A percentile compares a stretch with the other conserved stretches of the same genome.
Evolutionary conservation across 2,888 invertebrate species (phyloP).

Genomic region (Cryptus viduatorius): DNA sequence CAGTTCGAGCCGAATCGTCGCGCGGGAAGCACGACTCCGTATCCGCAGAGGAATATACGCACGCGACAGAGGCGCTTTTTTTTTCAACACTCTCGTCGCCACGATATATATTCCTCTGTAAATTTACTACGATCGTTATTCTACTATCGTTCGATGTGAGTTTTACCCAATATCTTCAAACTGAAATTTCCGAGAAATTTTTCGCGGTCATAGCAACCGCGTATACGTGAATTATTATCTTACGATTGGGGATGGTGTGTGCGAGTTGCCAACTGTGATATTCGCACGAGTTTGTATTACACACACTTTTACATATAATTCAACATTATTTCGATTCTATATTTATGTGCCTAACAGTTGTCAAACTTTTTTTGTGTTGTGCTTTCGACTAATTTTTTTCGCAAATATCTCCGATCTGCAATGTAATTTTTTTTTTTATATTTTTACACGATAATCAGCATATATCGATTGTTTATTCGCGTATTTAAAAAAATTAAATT

Average conservation of each 20-base stretch:
- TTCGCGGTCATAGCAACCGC: background rate
- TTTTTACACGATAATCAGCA: too few relatives aligned
- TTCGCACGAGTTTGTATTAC: background rate
- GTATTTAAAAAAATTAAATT: too few relatives aligned
- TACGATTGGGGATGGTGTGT: background rate
- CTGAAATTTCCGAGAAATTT: background rate
- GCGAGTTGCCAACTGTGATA: background rate
- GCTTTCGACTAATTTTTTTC: too few relatives aligned
- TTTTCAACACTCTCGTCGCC: background rate
- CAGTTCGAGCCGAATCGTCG: slow-evolving; percentile 65
- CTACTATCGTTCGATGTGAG: slow-evolving; percentile 48
- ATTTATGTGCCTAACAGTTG: too few relatives aligned
- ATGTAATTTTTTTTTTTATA: too few relatives aligned
- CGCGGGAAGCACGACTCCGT: slow-evolving; percentile 57
- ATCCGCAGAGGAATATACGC: background rate
- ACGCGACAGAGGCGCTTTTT: slow-evolving; percentile 11
- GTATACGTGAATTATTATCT: background rate
- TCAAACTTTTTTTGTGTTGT: too few relatives aligned
- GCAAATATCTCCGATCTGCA: too few relatives aligned
- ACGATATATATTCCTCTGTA: background rate
- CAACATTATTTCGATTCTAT: too few relatives aligned
- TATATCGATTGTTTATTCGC: too few relatives aligned
- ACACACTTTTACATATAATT: too few relatives aligned
- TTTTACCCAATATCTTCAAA: background rate
- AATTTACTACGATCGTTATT: background rate